Percentiles rank a stretch among this genome's conserved stretches.
These are phyloP conservation scores for Gambusia yucatana DNA, from an alignment of 2,797 vertebrate genomes.

Conservation along the genomic window DNA sequence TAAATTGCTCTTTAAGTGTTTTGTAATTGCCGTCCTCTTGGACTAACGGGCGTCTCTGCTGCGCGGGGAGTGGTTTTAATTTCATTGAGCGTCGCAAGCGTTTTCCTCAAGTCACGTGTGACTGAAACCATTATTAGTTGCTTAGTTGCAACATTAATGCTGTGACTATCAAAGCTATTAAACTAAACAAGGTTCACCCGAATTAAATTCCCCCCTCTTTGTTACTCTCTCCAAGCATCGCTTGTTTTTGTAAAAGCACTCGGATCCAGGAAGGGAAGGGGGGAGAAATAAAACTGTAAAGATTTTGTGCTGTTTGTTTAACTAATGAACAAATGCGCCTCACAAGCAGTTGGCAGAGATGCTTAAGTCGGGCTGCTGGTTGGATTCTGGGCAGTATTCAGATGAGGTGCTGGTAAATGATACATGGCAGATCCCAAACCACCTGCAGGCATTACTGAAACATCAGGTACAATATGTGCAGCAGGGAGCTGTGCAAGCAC, in stretches of 20 bases:
- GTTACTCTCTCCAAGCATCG: constrained; percentile 36
- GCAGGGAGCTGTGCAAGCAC: neutral
- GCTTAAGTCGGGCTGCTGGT: constrained; percentile 9
- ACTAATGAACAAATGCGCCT: constrained; percentile 42
- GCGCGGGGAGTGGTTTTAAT: constrained; percentile 19
- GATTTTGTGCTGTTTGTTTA: constrained; percentile 34
- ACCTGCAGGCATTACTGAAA: constrained; percentile 33
- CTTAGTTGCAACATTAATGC: constrained; percentile 39
- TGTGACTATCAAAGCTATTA: constrained; percentile 21
- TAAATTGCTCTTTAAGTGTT: constrained; percentile 12
- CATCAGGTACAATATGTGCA: constrained; percentile 27
- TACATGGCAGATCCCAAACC: constrained; percentile 23
- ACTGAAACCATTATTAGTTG: constrained; percentile 37
- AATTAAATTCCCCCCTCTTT: constrained; percentile 20
- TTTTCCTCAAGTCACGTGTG: constrained; percentile 30
- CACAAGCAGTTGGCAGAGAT: constrained; percentile 23
- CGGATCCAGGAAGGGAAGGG: constrained; percentile 6
- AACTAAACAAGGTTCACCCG: constrained; percentile 54
- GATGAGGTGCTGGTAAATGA: constrained; percentile 30
- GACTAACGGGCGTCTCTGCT: constrained; percentile 11
- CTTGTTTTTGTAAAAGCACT: constrained; percentile 35
- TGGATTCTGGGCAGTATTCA: constrained; percentile 21
- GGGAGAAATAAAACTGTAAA: constrained; percentile 25
- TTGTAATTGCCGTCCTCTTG: constrained; percentile 24
- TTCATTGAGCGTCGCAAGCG: neutral